These are phyloP conservation scores for Phycodurus eques DNA, from an alignment of 2,113 vertebrate species.

Conservation along the genomic window DNA sequence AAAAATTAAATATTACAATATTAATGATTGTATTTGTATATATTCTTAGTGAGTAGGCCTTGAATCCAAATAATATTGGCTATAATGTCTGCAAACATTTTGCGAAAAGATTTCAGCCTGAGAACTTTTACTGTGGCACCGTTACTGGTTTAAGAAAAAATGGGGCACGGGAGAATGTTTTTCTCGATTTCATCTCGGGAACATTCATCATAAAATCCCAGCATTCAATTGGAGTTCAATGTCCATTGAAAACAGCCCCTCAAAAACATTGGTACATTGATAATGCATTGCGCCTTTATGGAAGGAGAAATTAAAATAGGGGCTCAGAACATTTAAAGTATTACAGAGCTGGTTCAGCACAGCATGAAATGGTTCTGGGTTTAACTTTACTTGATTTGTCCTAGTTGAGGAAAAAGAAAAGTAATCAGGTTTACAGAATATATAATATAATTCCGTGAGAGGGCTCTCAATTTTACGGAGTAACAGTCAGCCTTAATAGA, in stretches of 20 bases:
- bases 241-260: too few relatives aligned
- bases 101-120: neutral
- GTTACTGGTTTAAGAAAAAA: neutral
- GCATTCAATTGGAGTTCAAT: too few relatives aligned
- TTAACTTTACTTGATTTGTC: constrained; percentile 7
- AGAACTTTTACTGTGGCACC: neutral
- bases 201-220: neutral
- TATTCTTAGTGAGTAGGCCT: neutral
- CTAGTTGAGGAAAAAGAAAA: constrained; percentile 16
- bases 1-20: constrained; percentile 12
- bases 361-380: constrained; percentile 1
- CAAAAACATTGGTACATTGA: neutral
- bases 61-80: neutral
- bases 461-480: constrained; percentile 68
- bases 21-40: neutral
- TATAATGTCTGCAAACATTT: neutral
- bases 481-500: constrained; percentile 62
- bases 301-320: neutral
- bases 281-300: neutral
- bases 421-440: constrained; percentile 47
- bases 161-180: neutral
- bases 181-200: neutral
- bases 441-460: constrained; percentile 58
- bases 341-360: neutral
- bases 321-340: neutral